Evolutionary conservation across 2,888 invertebrate genomes (phyloP).

Genomic region (Strigamia crassipes): DNA sequence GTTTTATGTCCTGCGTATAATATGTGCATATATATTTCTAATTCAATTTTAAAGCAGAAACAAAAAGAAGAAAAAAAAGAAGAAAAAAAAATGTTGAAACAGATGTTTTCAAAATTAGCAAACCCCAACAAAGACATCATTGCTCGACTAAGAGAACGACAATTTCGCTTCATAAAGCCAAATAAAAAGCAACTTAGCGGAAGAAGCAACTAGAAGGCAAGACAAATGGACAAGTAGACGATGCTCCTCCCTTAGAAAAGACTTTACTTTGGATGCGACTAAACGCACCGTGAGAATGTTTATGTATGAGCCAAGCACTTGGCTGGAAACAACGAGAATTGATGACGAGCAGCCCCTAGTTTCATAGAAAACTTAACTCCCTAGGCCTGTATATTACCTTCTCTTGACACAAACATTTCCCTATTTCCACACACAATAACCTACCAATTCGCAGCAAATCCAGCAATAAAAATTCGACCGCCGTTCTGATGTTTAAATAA

Average conservation of each 20-base stretch:
- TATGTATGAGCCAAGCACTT: slow-evolving; percentile 35
- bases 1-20: too few species aligned
- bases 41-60: background rate
- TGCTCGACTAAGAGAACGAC: slow-evolving; percentile 19
- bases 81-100: background rate
- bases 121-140: slow-evolving; percentile 9
- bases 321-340: slow-evolving; percentile 38
- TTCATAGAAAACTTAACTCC: slow-evolving; percentile 6
- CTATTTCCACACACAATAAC: slow-evolving; percentile 16
- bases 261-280: slow-evolving; percentile 36
- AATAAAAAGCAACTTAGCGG: slow-evolving; percentile 42
- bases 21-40: too few species aligned
- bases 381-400: background rate
- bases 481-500: background rate
- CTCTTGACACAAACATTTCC: slow-evolving; percentile 18
- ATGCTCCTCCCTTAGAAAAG: slow-evolving; percentile 15
- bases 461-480: background rate
- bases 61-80: background rate
- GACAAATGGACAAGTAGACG: slow-evolving; percentile 35
- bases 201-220: slow-evolving; percentile 5
- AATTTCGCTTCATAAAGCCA: slow-evolving; percentile 40
- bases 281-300: slow-evolving; percentile 42
- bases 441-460: slow-evolving; percentile 10
- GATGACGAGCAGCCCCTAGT: background rate
- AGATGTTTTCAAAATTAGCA: slow-evolving; percentile 36